Evolutionary conservation across 1,140 invertebrate species (phyloP).

Genomic region (Adoxophyes honmai): DNA sequence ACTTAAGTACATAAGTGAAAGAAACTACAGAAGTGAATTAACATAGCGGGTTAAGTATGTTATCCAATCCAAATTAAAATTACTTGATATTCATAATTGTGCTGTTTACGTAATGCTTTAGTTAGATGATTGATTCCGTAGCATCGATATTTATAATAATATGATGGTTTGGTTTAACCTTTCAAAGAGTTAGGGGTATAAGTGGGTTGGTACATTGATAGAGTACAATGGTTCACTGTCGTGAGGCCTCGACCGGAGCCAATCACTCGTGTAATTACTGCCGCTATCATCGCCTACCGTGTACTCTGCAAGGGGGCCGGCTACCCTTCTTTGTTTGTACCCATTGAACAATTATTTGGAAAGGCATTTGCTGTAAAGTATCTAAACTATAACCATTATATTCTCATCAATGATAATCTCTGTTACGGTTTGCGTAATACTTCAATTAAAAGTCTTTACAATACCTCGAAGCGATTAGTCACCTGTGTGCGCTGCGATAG

Average conservation of each 20-base stretch:
- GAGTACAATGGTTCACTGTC: constrained; percentile 17
- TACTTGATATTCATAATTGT: not conserved
- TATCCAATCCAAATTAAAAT: not conserved
- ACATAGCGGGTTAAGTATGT: not conserved
- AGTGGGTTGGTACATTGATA: not conserved
- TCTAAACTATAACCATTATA: not conserved
- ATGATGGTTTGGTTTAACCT: too few relatives aligned
- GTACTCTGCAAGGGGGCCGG: not conserved
- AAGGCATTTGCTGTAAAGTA: not conserved
- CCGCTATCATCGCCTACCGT: constrained; percentile 16
- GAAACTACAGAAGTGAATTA: not conserved
- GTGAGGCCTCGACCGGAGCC: constrained; percentile 26
- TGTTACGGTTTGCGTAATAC: not conserved
- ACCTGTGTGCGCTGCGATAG: constrained; percentile 21
- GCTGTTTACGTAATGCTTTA: not conserved
- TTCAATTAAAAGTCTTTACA: not conserved
- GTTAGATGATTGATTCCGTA: too few relatives aligned
- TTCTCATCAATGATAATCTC: not conserved
- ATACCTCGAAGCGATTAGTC: constrained; percentile 24
- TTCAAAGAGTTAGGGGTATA: not conserved
- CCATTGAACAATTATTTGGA: not conserved
- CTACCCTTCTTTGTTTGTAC: not conserved
- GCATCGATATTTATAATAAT: too few relatives aligned
- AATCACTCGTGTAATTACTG: constrained; percentile 41
- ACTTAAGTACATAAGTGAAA: not conserved